Evolutionary conservation across 2,113 vertebrate genomes (phyloP).

Genomic region (Aegithalos caudatus): DNA sequence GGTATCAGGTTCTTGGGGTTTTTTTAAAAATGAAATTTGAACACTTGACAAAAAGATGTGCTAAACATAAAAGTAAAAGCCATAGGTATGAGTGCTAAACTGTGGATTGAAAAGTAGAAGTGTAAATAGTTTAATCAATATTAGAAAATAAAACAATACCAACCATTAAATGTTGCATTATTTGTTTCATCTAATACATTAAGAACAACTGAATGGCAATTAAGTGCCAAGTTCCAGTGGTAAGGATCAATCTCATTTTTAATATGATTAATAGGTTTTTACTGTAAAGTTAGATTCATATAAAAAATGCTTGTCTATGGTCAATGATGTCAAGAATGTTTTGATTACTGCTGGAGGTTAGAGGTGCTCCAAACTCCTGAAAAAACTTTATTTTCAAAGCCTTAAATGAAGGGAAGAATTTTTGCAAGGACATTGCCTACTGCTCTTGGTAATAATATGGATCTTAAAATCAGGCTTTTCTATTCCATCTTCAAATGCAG

Average conservation of each 20-base stretch:
- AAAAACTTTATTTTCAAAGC: not conserved
- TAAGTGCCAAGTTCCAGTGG: not conserved
- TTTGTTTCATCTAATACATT: slow-evolving; percentile 60
- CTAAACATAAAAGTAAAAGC: slow-evolving; percentile 73
- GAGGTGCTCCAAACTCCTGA: not conserved
- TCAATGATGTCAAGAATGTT: not conserved
- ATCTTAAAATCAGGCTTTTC: not conserved
- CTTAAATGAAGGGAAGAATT: slow-evolving; percentile 3
- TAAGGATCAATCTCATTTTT: not conserved
- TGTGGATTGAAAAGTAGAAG: slow-evolving; percentile 70
- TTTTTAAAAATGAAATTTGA: slow-evolving; percentile 48
- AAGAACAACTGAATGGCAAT: not conserved
- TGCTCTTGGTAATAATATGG: not conserved
- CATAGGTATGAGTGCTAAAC: slow-evolving; percentile 78
- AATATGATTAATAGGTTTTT: not conserved
- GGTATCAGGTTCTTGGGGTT: slow-evolving; percentile 66
- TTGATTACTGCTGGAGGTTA: not conserved
- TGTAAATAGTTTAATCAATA: slow-evolving; percentile 82
- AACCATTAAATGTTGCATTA: slow-evolving; percentile 59
- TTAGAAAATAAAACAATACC: slow-evolving; percentile 78
- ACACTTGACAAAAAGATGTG: slow-evolving; percentile 70
- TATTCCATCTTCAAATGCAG: not conserved
- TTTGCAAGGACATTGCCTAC: not conserved
- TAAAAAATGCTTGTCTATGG: not conserved
- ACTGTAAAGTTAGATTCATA: not conserved